Evolutionary conservation across 1,140 invertebrate genomes (phyloP).

Genomic region (Mylabris phalerata): DNA sequence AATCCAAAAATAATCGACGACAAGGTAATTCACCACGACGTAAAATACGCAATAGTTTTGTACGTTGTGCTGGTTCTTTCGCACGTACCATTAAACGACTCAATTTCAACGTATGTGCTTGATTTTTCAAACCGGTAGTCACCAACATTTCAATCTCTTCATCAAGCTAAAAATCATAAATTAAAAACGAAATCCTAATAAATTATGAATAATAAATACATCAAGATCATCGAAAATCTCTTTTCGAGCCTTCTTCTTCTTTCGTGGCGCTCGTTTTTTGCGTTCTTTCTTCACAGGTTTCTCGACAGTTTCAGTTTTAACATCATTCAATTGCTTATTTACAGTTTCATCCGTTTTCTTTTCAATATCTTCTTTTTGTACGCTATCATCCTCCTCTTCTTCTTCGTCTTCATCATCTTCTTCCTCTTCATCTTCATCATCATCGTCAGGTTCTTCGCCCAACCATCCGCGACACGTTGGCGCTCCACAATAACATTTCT

Average conservation of each 20-base stretch:
- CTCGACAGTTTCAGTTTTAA: constrained; percentile 1
- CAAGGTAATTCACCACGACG: constrained; percentile 70
- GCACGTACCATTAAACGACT: constrained; percentile 88
- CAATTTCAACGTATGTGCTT: constrained; percentile 78
- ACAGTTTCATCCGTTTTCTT: constrained; percentile 5
- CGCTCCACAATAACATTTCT: constrained; percentile 89
- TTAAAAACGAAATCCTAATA: constrained; percentile 7
- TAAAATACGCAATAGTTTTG: constrained; percentile 62
- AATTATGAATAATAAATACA: constrained; percentile 45
- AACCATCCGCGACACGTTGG: constrained; percentile 88
- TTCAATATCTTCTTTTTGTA: constrained; percentile 31
- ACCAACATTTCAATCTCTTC: constrained; percentile 71
- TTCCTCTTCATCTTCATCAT: constrained; percentile 51
- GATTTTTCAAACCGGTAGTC: constrained; percentile 74
- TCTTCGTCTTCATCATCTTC: constrained; percentile 42
- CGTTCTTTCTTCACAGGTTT: constrained; percentile 5
- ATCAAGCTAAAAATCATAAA: constrained; percentile 48
- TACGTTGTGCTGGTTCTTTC: constrained; percentile 67
- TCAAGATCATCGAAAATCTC: constrained; percentile 61
- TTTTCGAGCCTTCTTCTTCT: constrained; percentile 43
- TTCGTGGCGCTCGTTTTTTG: constrained; percentile 34
- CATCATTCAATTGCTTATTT: background rate
- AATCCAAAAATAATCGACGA: constrained; percentile 85
- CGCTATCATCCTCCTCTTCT: constrained; percentile 21
- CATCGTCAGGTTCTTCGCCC: constrained; percentile 73